Percentiles rank a stretch among this genome's conserved stretches.
These are phyloP conservation scores for Azorinus chamasolen DNA, from an alignment of 2,888 invertebrate genomes.

Conservation along the genomic window DNA sequence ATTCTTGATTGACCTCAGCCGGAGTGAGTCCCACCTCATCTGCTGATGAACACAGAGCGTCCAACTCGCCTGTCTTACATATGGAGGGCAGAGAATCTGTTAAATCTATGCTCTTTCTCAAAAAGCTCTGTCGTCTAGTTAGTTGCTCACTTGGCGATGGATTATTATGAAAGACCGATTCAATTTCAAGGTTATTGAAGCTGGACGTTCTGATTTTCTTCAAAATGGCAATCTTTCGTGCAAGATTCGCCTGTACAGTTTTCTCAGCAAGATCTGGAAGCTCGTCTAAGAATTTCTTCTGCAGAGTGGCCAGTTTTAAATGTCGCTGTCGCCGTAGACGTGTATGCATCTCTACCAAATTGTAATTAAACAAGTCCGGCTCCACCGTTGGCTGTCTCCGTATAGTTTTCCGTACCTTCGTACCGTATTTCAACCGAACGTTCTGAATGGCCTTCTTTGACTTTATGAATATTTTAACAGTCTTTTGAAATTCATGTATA, in stretches of 20 bases:
- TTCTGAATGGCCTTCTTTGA: slow-evolving; percentile 35
- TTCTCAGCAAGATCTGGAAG: slow-evolving; percentile 33
- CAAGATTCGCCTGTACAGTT: slow-evolving; percentile 45
- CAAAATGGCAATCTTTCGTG: slow-evolving; percentile 34
- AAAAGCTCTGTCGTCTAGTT: slow-evolving; percentile 32
- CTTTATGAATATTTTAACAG: slow-evolving; percentile 40
- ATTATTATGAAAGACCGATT: not conserved
- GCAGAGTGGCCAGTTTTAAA: slow-evolving; percentile 46
- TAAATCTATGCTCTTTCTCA: slow-evolving; percentile 48
- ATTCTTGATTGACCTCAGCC: slow-evolving; percentile 36
- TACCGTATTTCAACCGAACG: slow-evolving; percentile 24
- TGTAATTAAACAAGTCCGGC: slow-evolving; percentile 38
- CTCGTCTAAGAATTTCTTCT: slow-evolving; percentile 47
- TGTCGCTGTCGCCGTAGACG: slow-evolving; percentile 30
- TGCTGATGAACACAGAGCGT: not conserved
- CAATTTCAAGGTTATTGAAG: not conserved
- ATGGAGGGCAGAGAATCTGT: slow-evolving; percentile 1
- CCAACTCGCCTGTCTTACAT: not conserved
- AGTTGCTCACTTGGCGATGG: not conserved
- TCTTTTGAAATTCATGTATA: slow-evolving; percentile 29
- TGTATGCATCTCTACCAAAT: slow-evolving; percentile 41
- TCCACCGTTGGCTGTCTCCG: slow-evolving; percentile 12
- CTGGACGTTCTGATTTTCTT: slow-evolving; percentile 38
- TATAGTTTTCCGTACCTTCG: slow-evolving; percentile 6
- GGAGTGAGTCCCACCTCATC: slow-evolving; percentile 14